Evolutionary conservation across 2,888 invertebrate species (phyloP).

Genomic region (Lordiphosa fenestrarum): DNA sequence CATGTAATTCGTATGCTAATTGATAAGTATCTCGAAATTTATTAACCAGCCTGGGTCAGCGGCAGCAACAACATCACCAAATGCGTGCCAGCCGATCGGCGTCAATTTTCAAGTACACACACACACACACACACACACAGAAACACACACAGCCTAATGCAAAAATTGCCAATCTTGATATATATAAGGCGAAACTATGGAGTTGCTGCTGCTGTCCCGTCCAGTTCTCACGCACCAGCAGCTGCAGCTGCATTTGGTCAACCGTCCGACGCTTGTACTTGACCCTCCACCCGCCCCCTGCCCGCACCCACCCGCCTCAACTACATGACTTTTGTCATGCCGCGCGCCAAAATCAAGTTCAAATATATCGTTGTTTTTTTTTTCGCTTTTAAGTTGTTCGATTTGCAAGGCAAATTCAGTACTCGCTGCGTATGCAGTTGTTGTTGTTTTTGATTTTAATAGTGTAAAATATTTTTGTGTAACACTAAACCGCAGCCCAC

Average conservation of each 20-base stretch:
- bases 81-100: slow-evolving; percentile 69
- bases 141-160: slow-evolving; percentile 45
- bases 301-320: slow-evolving; percentile 23
- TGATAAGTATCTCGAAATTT: slow-evolving; percentile 75
- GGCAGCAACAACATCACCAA: slow-evolving; percentile 32
- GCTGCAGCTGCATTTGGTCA: slow-evolving; percentile 61
- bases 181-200: slow-evolving; percentile 56
- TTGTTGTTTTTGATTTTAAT: slow-evolving; percentile 43
- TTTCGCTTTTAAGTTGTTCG: slow-evolving; percentile 34
- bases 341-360: slow-evolving; percentile 72
- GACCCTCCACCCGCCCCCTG: slow-evolving; percentile 45
- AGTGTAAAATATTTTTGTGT: slow-evolving; percentile 59
- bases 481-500: slow-evolving; percentile 69
- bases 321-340: slow-evolving; percentile 55
- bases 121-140: slow-evolving; percentile 4
- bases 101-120: slow-evolving; percentile 68
- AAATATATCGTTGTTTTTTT: slow-evolving; percentile 48
- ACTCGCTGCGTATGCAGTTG: slow-evolving; percentile 32
- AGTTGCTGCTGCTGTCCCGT: slow-evolving; percentile 35
- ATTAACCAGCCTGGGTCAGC: slow-evolving; percentile 58
- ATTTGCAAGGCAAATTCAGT: slow-evolving; percentile 69
- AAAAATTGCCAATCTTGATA: slow-evolving; percentile 70
- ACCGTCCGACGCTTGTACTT: slow-evolving; percentile 44
- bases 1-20: slow-evolving; percentile 77
- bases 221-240: slow-evolving; percentile 74